Percentiles rank a stretch among this genome's conserved stretches.
phyloP scores from a whole-genome alignment of 2,797 vertebrate genomes.

The Gadopsis marmoratus region DNA sequence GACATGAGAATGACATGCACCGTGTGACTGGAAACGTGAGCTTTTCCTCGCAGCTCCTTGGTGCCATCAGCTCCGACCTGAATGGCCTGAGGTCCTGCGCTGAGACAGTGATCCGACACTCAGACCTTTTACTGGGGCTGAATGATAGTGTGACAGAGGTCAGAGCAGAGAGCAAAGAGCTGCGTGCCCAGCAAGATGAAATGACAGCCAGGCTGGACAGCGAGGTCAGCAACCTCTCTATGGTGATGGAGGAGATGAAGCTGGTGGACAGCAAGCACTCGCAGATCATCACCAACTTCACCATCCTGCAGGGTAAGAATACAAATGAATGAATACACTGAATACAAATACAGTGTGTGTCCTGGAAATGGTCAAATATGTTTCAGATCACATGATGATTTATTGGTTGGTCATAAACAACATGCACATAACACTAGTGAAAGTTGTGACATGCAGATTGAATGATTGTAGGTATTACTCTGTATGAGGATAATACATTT shows the following conservation, averaged over 20 bases:
- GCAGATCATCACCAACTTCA: slow-evolving; percentile 89
- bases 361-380: background rate
- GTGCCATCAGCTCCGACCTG: slow-evolving; percentile 90
- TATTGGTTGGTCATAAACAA: background rate
- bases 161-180: slow-evolving; percentile 86
- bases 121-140: slow-evolving; percentile 90
- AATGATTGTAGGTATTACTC: background rate
- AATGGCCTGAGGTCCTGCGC: slow-evolving; percentile 94
- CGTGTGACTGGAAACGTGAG: slow-evolving; percentile 83
- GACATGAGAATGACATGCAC: slow-evolving; percentile 80
- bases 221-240: slow-evolving; percentile 85
- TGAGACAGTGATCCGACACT: slow-evolving; percentile 91
- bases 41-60: slow-evolving; percentile 81
- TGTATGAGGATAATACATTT: background rate
- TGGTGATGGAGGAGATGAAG: slow-evolving; percentile 99
- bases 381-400: background rate
- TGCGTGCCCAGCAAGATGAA: slow-evolving; percentile 85
- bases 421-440: background rate
- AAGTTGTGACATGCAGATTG: background rate
- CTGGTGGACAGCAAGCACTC: slow-evolving; percentile 91
- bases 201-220: slow-evolving; percentile 75
- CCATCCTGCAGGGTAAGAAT: slow-evolving; percentile 83
- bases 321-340: too few relatives aligned
- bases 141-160: slow-evolving; percentile 90
- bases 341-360: too few relatives aligned